phyloP scores from a whole-genome alignment of 2,113 vertebrate species.

The Recurvirostra avosetta region DNA sequence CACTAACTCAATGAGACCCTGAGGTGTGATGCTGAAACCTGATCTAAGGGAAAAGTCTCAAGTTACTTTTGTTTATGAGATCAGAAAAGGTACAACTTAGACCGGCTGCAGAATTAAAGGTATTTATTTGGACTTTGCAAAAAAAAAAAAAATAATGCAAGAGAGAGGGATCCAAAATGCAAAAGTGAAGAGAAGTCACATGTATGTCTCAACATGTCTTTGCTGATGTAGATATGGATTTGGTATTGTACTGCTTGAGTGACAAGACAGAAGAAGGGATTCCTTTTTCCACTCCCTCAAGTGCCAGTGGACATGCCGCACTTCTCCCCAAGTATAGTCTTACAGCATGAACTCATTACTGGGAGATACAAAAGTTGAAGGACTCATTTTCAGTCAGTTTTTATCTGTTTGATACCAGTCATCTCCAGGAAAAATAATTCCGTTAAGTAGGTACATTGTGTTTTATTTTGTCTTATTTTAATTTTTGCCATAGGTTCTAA shows the following conservation, averaged over 20 bases:
- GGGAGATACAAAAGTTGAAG: neutral
- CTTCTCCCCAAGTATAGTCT: neutral
- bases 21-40: neutral
- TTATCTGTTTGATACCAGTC: neutral
- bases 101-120: neutral
- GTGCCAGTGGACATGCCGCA: neutral
- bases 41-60: neutral
- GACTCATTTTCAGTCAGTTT: neutral
- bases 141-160: neutral
- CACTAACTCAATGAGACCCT: neutral
- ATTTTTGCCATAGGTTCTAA: neutral
- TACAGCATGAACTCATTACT: neutral
- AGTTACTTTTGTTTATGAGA: neutral
- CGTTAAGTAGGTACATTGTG: neutral
- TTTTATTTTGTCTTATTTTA: neutral
- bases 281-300: neutral
- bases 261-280: neutral
- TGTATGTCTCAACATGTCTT: neutral
- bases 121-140: neutral
- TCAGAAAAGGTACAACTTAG: neutral
- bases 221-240: neutral
- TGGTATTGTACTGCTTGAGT: neutral
- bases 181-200: neutral
- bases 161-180: neutral
- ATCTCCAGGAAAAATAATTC: neutral